phyloP scores from a whole-genome alignment of 2,888 invertebrate genomes.

The Mimas tiliae region DNA sequence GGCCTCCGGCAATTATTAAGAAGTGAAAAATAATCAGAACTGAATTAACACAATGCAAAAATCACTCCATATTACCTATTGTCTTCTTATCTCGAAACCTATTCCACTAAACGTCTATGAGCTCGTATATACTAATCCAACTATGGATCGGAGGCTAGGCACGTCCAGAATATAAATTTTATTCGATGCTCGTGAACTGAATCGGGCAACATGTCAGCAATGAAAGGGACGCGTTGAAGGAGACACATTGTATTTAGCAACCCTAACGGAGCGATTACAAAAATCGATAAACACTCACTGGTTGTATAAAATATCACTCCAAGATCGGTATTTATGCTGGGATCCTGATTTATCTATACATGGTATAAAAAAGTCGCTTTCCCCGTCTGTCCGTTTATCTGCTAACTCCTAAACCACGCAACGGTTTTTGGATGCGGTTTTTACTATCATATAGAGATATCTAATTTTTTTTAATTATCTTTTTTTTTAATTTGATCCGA shows the following conservation, averaged over 20 bases:
- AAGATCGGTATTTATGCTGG: background rate
- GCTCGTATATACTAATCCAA: background rate
- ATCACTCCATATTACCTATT: background rate
- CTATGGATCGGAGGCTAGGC: slow-evolving; percentile 31
- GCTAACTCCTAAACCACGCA: too few relatives aligned
- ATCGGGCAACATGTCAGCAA: slow-evolving; percentile 35
- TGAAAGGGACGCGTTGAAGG: slow-evolving; percentile 38
- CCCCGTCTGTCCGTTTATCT: too few relatives aligned
- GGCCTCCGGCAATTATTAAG: too few relatives aligned
- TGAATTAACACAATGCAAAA: background rate
- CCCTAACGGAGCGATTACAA: slow-evolving; percentile 36
- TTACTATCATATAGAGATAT: too few relatives aligned
- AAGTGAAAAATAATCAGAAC: too few relatives aligned
- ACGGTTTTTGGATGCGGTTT: too few relatives aligned
- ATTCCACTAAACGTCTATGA: background rate
- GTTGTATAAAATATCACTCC: slow-evolving; percentile 1
- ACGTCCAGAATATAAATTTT: slow-evolving; percentile 56
- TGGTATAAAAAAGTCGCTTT: too few relatives aligned
- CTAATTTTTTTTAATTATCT: too few relatives aligned
- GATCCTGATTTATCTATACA: too few relatives aligned
- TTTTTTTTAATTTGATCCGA: too few relatives aligned
- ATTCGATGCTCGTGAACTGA: slow-evolving; percentile 52
- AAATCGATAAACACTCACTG: slow-evolving; percentile 16
- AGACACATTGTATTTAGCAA: slow-evolving; percentile 56
- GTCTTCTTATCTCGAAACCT: background rate